Conservation (phyloP, 2,797 vertebrate species). For the Esox masquinongy region DNA sequence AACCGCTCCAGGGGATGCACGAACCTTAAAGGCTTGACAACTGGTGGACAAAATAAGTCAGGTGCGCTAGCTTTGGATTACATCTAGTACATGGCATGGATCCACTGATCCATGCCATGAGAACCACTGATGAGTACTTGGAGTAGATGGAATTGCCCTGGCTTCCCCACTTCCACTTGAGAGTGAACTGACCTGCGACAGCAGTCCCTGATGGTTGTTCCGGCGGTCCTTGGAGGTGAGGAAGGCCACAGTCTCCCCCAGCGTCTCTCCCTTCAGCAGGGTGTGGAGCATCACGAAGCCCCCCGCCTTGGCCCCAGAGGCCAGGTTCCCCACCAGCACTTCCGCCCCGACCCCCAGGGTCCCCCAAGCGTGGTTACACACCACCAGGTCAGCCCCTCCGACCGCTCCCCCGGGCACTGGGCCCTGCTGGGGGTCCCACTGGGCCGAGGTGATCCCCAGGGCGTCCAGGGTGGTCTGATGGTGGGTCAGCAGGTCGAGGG, state of each 20-base stretch:
- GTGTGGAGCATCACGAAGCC: constrained; percentile 92
- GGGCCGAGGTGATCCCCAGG: constrained; percentile 58
- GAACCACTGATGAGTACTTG: neutral
- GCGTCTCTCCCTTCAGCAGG: constrained; percentile 81
- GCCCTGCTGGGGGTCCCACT: constrained; percentile 83
- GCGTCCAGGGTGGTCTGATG: constrained; percentile 73
- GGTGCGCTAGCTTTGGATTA: too few species aligned
- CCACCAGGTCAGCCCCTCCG: constrained; percentile 79
- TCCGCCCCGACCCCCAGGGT: constrained; percentile 48
- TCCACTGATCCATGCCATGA: too few species aligned
- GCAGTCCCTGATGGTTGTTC: constrained; percentile 68
- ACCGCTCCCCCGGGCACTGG: constrained; percentile 66
- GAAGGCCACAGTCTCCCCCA: constrained; percentile 85
- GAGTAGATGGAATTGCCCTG: neutral
- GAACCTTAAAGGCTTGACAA: too few species aligned
- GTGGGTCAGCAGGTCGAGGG: constrained; percentile 67
- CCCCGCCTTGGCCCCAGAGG: constrained; percentile 78
- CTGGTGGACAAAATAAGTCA: too few species aligned
- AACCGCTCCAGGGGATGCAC: too few species aligned
- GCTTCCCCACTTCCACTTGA: neutral
- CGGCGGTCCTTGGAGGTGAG: constrained; percentile 72
- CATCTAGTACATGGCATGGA: too few species aligned
- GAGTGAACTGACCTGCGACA: constrained; percentile 80
- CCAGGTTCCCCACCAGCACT: constrained; percentile 77
- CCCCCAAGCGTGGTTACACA: constrained; percentile 81